Evolutionary conservation across 2,797 vertebrate species (phyloP).

Genomic region (Schizopygopsis pylzovi): DNA sequence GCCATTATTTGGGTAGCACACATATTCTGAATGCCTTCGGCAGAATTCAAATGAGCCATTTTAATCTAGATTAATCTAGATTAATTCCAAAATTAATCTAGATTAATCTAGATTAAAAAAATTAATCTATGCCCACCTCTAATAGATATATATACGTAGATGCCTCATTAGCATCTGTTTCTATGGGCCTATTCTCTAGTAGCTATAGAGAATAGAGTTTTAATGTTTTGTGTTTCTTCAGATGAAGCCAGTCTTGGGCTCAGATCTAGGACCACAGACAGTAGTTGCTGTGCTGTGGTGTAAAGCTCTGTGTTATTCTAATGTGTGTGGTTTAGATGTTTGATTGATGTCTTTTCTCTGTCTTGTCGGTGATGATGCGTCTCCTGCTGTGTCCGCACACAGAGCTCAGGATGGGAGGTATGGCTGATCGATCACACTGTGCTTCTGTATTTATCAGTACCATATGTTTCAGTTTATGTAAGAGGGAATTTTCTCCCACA

Average conservation of each 20-base stretch:
- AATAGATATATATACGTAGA: too few species aligned
- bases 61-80: too few species aligned
- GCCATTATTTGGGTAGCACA: too few species aligned
- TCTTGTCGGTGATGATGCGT: conserved; percentile 23
- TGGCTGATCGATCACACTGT: conserved; percentile 36
- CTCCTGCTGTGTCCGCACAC: conserved; percentile 45
- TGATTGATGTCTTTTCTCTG: conserved; percentile 42
- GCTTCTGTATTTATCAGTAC: conserved; percentile 12
- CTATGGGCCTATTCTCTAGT: too few species aligned
- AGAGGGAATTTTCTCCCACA: conserved; percentile 45
- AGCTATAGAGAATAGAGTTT: background rate
- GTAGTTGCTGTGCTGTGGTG: background rate
- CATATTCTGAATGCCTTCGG: too few species aligned
- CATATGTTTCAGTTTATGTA: conserved; percentile 51
- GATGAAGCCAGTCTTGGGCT: background rate
- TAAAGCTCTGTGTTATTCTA: conserved; percentile 10
- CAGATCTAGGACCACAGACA: background rate
- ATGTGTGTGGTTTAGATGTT: conserved; percentile 25
- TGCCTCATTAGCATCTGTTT: too few species aligned
- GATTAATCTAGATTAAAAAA: too few species aligned
- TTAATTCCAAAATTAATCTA: too few species aligned
- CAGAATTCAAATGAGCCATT: too few species aligned
- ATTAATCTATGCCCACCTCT: too few species aligned
- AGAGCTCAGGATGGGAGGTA: conserved; percentile 88
- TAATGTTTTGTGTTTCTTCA: background rate